Evolutionary conservation across 2,113 vertebrate genomes (phyloP), one percentile per base, ranked within the genome.

Genomic region (Pyxicephalus adspersus): DNA sequence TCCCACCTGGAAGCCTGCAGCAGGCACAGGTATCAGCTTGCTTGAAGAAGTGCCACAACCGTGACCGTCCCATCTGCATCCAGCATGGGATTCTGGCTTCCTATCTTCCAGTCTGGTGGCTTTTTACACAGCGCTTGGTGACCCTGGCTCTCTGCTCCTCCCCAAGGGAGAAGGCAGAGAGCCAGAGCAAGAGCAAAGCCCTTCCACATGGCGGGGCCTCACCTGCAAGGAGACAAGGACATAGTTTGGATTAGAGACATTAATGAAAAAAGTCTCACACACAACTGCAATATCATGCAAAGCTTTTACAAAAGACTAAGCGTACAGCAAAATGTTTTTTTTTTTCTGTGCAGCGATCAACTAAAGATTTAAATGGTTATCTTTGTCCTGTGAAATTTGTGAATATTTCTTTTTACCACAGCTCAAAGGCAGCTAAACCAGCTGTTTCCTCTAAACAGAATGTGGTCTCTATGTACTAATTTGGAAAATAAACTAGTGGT

Each of bases 1-100:
- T 11, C 80, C 3, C 85, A 99, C 98, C 92, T 94, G 86, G 95
- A 92, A 2, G 97, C 97, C 95, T 99, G 98, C 91, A 87, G 86
- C 88, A 96, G 83, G 66, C 98, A 99, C 87, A 96, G 88, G 17
- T 89, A 88, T 97, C 98, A 99, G 92, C 95, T 98, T 55, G 97
- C 96, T 83, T 97, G 92, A 2, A 99, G 90, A 18, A 96, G 95
- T 5, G 95, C 95, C 61, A 99, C 95, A 77, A 99, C 95, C 0
- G 93, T 95, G 86, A 99, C 96, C 0, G 4, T 85, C 0, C 96
- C 95, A 64, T 83, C 84, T 0, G 94, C 86, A 26, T 83, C 89
- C 83, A 90, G 90, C 96, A 99, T 98, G 0, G 96, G 97, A 52
- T 92, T 87, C 80, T 87, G 84, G 18, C 92, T 91, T 60, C 92